A percentile compares a stretch with the other conserved stretches of the same genome.
phyloP scores from a whole-genome alignment of 2,797 vertebrate species.

The Coregonus suidteri region DNA sequence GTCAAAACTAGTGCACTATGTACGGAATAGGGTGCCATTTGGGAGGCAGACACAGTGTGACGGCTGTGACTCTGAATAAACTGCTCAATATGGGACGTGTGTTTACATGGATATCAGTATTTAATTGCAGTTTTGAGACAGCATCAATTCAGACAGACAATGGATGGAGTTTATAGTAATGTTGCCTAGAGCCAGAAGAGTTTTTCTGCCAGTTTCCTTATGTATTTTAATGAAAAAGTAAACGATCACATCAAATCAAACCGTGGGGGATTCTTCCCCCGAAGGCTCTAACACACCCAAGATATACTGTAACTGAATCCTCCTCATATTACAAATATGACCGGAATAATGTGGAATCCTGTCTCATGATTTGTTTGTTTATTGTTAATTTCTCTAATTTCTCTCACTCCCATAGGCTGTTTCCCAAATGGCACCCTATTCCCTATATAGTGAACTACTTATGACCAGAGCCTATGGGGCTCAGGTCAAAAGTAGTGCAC shows the following conservation, averaged over 20 bases:
- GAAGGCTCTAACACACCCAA: slow-evolving; percentile 27
- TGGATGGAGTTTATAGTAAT: slow-evolving; percentile 48
- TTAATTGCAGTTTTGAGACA: slow-evolving; percentile 71
- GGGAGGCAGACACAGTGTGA: slow-evolving; percentile 34
- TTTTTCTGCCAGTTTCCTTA: slow-evolving; percentile 28
- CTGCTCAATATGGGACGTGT: slow-evolving; percentile 58
- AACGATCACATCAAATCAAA: slow-evolving; percentile 57
- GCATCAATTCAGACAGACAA: slow-evolving; percentile 59
- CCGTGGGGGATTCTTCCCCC: slow-evolving; percentile 41
- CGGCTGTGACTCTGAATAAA: slow-evolving; percentile 63
- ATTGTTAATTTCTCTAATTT: slow-evolving; percentile 41
- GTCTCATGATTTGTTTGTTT: slow-evolving; percentile 37
- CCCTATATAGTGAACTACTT: background rate
- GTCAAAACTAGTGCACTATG: background rate
- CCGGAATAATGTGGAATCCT: slow-evolving; percentile 40
- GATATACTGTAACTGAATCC: slow-evolving; percentile 33
- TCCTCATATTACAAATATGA: slow-evolving; percentile 43
- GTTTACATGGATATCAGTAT: slow-evolving; percentile 75
- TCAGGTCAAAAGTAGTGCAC: background rate
- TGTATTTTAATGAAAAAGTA: slow-evolving; percentile 61
- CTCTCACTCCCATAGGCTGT: slow-evolving; percentile 33
- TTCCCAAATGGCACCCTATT: background rate
- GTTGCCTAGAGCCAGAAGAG: slow-evolving; percentile 46
- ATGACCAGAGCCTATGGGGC: background rate
- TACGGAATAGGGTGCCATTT: background rate